Evolutionary conservation across 1,140 invertebrate genomes (phyloP).

Genomic region (Leptoteleia sp.): DNA sequence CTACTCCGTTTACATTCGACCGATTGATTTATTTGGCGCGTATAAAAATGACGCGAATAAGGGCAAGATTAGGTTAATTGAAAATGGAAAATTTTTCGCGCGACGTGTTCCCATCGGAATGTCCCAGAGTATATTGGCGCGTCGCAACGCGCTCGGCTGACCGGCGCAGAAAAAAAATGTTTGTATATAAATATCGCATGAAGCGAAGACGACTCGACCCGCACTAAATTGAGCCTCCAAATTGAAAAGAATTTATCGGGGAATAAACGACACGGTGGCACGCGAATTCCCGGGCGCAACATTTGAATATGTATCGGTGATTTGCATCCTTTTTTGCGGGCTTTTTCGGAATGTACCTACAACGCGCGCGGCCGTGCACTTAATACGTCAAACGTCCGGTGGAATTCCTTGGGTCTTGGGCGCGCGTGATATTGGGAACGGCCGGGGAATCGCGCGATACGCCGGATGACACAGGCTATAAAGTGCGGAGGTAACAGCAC

Average conservation of each 20-base stretch:
- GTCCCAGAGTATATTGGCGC: neutral
- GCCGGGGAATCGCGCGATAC: constrained; percentile 51
- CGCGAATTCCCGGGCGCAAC: constrained; percentile 27
- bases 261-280: constrained; percentile 37
- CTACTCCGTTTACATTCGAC: no score
- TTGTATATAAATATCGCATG: neutral
- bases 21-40: no score
- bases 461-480: constrained; percentile 58
- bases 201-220: constrained; percentile 1
- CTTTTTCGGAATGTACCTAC: constrained; percentile 35
- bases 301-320: constrained; percentile 57
- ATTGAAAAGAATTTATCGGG: constrained; percentile 35
- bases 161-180: neutral
- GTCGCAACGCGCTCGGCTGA: neutral
- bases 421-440: constrained; percentile 12
- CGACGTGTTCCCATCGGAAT: neutral
- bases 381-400: constrained; percentile 51
- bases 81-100: neutral
- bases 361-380: constrained; percentile 33
- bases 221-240: constrained; percentile 16
- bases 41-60: no score
- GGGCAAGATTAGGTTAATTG: neutral
- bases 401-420: constrained; percentile 37
- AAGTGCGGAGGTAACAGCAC: constrained; percentile 62
- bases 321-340: constrained; percentile 57